phyloP scores from a whole-genome alignment of 2,797 vertebrate species.

The Pterois miles region DNA sequence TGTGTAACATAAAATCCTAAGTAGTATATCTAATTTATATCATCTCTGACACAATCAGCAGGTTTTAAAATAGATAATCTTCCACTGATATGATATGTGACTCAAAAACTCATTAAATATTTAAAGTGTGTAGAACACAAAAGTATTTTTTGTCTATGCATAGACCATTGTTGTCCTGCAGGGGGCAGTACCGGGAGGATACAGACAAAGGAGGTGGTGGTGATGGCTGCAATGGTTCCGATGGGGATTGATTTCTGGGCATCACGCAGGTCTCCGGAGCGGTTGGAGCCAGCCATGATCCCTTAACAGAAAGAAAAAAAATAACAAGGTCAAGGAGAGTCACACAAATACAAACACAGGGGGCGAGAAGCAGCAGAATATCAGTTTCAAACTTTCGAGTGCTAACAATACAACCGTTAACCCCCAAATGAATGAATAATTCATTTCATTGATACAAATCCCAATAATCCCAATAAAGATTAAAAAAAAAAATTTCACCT shows the following conservation, averaged over 20 bases:
- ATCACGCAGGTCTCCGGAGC: constrained; percentile 95
- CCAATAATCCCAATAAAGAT: too few species aligned
- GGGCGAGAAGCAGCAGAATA: background rate
- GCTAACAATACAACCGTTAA: background rate
- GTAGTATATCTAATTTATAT: background rate
- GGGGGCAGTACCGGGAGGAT: constrained; percentile 83
- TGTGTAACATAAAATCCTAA: background rate
- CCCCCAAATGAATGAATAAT: too few species aligned
- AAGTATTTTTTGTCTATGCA: background rate
- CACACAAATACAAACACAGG: background rate
- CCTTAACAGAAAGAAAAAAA: constrained; percentile 77
- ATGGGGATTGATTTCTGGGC: constrained; percentile 98
- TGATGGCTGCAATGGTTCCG: constrained; percentile 96
- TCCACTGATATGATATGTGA: background rate
- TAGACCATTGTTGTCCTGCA: constrained; percentile 6
- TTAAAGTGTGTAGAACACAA: background rate
- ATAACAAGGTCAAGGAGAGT: constrained; percentile 7
- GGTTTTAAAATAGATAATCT: background rate
- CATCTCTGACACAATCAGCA: background rate
- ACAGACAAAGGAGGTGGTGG: constrained; percentile 97
- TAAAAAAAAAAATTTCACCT: constrained; percentile 77
- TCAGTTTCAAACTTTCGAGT: background rate
- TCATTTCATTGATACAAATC: too few species aligned
- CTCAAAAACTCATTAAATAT: background rate
- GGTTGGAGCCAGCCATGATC: constrained; percentile 98